A percentile compares a stretch with the other conserved stretches of the same genome.
Evolutionary conservation across 2,797 vertebrate species (phyloP).

Genomic region (Gouania willdenowi): DNA sequence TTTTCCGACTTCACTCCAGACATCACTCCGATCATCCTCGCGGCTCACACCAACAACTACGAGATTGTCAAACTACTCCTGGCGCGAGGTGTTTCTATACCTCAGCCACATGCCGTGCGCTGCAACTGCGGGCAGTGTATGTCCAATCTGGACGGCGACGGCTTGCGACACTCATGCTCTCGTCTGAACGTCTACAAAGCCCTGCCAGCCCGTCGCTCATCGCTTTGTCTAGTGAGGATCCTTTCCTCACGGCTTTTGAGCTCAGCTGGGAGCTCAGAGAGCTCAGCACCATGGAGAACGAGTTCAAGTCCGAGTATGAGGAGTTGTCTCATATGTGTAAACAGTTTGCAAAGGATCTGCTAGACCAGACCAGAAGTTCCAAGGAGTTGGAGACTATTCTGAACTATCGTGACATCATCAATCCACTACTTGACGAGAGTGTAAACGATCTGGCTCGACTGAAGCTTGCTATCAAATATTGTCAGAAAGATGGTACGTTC

Average conservation of each 20-base stretch:
- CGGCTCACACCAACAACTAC: constrained; percentile 97
- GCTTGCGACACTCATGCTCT: constrained; percentile 91
- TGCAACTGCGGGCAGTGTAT: constrained; percentile 92
- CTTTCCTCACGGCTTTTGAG: constrained; percentile 94
- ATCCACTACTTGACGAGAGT: constrained; percentile 86
- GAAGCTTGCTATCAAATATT: constrained; percentile 96
- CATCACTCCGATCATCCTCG: constrained; percentile 96
- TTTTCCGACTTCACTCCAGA: constrained; percentile 97
- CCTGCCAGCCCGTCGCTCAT: constrained; percentile 90
- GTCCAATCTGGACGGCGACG: constrained; percentile 89
- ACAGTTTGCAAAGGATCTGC: constrained; percentile 92
- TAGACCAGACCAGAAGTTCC: constrained; percentile 97
- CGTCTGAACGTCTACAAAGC: constrained; percentile 95
- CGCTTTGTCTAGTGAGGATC: constrained; percentile 93
- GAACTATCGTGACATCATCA: constrained; percentile 90
- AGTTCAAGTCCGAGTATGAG: constrained; percentile 95
- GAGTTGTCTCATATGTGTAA: constrained; percentile 89
- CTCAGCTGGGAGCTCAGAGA: constrained; percentile 96
- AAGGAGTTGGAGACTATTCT: constrained; percentile 94
- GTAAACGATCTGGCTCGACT: constrained; percentile 89
- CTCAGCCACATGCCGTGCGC: constrained; percentile 90
- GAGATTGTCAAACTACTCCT: constrained; percentile 95
- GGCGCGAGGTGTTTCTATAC: constrained; percentile 91
- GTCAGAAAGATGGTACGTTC: constrained; percentile 98
- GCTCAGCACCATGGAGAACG: constrained; percentile 92